Evolutionary conservation across 2,888 invertebrate species (phyloP), one percentile per base, ranked within the genome.

Genomic region (Biston stratarius): DNA sequence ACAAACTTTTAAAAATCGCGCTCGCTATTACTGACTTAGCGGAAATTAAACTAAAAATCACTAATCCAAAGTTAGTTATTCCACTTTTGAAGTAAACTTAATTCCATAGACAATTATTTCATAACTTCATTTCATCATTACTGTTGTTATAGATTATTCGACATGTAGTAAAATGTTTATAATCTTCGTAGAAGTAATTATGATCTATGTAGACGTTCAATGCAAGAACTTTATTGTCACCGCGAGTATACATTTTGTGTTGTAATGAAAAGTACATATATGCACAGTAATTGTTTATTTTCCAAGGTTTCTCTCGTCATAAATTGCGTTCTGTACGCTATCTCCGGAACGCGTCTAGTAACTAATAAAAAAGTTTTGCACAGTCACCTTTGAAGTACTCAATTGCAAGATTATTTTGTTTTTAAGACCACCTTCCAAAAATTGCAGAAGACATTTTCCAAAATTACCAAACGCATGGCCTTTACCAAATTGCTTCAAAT

Each of bases 111-210:
- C 15, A 52, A 61, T 40, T 57, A 33, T 40, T 57, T 52, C 56
- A 57, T 47, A 40, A 10, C 52, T 61, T 47, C 47, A 15, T 12
- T 48, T 48, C 47, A 14, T 40, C 12, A 57, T 6, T 38, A 38
- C 38, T 38, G 15, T 61, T 45, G 56, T 24, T 6, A 49, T 42
- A 36, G 36, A 55, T n/a, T 33, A 3, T 49, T n/a, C 51, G 24
- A 10, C 12, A 61, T 34, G 44, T 61, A 56, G 53, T 38, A 14
- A 55, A 49, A 24, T 40, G 15, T 36, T 55, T 60, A 34, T 59
- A 24, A n/a, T 61, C 56, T 66, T 66, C 59, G 45, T 66, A 66
- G 65, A 60, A 57, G 44, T 49, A 51, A 36, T 36, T 60, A 2
- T 33, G 14, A 59, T 55, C 49, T 15, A 6, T 44, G 55, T 59